These are phyloP conservation scores for Drosophila quadrilineata DNA, from an alignment of 1,140 invertebrate species.

Conservation along the genomic window DNA sequence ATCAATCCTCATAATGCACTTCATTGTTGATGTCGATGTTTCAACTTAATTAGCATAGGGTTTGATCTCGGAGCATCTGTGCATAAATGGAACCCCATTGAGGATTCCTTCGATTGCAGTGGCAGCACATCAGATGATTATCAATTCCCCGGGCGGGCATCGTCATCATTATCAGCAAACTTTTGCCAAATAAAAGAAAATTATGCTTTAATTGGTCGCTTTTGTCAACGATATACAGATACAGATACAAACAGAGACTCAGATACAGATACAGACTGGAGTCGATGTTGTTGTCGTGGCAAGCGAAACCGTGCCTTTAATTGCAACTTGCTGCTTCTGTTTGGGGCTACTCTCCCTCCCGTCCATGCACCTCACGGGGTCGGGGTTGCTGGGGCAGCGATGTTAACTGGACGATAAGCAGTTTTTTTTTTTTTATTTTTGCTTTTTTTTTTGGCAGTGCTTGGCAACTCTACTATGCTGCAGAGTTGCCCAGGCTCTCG, in stretches of 20 bases:
- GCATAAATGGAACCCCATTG: too few relatives aligned
- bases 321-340: constrained; percentile 22
- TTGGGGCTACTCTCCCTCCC: too few relatives aligned
- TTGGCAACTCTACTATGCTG: background rate
- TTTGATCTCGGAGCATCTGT: too few relatives aligned
- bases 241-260: background rate
- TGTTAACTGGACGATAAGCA: constrained; percentile 47
- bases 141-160: background rate
- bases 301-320: constrained; percentile 32
- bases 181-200: constrained; percentile 28
- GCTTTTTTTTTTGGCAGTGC: constrained; percentile 38
- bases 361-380: too few relatives aligned
- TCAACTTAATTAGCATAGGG: too few relatives aligned
- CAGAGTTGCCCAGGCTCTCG: background rate
- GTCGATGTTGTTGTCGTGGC: background rate
- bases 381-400: too few relatives aligned
- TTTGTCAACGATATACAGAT: constrained; percentile 39
- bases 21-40: too few relatives aligned
- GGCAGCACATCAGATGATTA: constrained; percentile 13
- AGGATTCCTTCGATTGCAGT: too few relatives aligned
- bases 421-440: constrained; percentile 43
- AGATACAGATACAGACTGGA: background rate
- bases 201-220: constrained; percentile 62
- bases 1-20: too few relatives aligned
- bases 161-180: constrained; percentile 5